phyloP scores from a whole-genome alignment of 2,888 invertebrate species.

The Cephus runcator region DNA sequence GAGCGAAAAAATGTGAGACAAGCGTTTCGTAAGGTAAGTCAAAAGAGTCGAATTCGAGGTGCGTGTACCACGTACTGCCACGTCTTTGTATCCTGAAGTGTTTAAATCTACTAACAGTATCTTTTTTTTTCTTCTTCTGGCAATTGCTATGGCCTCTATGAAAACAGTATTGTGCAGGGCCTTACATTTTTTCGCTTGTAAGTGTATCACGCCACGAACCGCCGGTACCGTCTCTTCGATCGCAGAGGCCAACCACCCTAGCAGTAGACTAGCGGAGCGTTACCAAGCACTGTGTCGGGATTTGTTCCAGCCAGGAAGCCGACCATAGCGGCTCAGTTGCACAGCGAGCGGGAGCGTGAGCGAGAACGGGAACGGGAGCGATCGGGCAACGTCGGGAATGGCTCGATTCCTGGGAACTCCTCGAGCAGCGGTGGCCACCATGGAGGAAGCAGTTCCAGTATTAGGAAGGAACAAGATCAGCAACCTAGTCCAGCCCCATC shows the following conservation, averaged over 20 bases:
- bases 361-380: constrained; percentile 63
- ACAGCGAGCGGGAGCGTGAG: constrained; percentile 69
- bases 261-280: constrained; percentile 43
- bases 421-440: constrained; percentile 26
- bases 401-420: constrained; percentile 40
- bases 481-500: constrained; percentile 13
- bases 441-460: constrained; percentile 28
- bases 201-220: background rate
- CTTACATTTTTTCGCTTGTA: background rate
- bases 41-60: background rate
- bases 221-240: background rate
- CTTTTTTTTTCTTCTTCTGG: background rate
- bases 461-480: constrained; percentile 49
- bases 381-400: constrained; percentile 7
- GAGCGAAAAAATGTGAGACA: background rate
- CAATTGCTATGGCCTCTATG: background rate
- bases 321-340: constrained; percentile 69
- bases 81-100: background rate
- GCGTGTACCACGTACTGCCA: background rate
- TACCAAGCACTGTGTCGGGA: constrained; percentile 63
- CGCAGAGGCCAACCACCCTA: background rate
- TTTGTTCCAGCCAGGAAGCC: constrained; percentile 74
- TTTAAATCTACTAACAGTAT: background rate
- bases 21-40: background rate
- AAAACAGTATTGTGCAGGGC: background rate